Evolutionary conservation across 1,140 invertebrate genomes (phyloP).

Genomic region (Lepidurus arcticus): DNA sequence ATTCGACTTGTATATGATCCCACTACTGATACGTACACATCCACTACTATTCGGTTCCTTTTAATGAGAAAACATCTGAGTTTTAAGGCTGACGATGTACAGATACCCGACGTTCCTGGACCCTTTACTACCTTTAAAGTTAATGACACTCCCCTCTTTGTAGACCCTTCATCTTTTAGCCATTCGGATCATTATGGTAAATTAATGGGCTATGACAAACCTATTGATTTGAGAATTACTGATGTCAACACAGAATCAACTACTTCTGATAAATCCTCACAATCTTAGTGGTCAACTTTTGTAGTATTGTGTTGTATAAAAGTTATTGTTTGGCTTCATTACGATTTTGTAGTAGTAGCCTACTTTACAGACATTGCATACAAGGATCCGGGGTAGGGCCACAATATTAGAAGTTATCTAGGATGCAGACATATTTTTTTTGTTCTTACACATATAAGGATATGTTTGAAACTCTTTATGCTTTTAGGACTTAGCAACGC

Average conservation of each 20-base stretch:
- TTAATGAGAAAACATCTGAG: constrained; percentile 57
- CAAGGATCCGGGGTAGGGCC: no score
- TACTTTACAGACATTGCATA: no score
- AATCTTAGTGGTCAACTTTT: not conserved
- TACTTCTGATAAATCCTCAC: not conserved
- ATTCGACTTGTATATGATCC: constrained; percentile 65
- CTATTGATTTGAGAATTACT: constrained; percentile 59
- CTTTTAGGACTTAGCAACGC: not conserved
- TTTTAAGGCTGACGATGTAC: constrained; percentile 69
- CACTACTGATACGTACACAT: constrained; percentile 57
- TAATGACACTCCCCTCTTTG: constrained; percentile 61
- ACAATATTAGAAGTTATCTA: no score
- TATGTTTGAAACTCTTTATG: no score
- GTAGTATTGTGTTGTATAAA: not conserved
- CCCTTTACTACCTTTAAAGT: constrained; percentile 71
- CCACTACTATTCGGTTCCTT: constrained; percentile 63
- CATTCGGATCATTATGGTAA: constrained; percentile 66
- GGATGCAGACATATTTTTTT: no score
- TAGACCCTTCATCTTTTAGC: constrained; percentile 63
- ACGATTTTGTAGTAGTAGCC: no score
- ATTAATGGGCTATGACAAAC: constrained; percentile 87
- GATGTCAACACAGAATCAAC: not conserved
- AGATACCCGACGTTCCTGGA: constrained; percentile 67
- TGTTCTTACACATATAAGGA: no score
- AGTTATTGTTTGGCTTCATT: not conserved